These are phyloP conservation scores for Agrochola litura DNA, from an alignment of 2,888 invertebrate species.

Conservation along the genomic window DNA sequence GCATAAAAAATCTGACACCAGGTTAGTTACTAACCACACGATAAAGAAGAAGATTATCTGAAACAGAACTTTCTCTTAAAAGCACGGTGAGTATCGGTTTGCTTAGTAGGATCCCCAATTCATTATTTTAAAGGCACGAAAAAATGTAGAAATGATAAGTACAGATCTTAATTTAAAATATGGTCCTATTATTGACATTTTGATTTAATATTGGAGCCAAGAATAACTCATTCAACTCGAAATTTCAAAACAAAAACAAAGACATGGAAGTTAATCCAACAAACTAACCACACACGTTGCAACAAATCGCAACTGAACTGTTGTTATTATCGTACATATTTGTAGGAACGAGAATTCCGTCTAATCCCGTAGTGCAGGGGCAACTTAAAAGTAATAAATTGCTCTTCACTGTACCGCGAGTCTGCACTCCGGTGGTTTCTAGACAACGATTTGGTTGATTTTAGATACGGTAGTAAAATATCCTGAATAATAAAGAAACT, in stretches of 20 bases:
- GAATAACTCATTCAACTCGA: neutral
- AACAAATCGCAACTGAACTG: slow-evolving; percentile 41
- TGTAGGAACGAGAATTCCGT: slow-evolving; percentile 61
- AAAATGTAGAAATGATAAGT: neutral
- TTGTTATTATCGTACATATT: slow-evolving; percentile 59
- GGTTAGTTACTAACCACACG: no score
- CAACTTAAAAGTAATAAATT: slow-evolving; percentile 80
- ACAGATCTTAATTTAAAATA: no score
- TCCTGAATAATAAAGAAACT: neutral
- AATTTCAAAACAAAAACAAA: slow-evolving; percentile 11
- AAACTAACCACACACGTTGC: slow-evolving; percentile 35
- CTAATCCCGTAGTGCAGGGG: slow-evolving; percentile 69
- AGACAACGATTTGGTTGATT: slow-evolving; percentile 13
- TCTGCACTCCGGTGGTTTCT: slow-evolving; percentile 73
- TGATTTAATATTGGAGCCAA: no score
- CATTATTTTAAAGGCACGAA: neutral
- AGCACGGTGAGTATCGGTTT: neutral
- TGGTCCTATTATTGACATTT: neutral
- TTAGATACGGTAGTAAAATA: slow-evolving; percentile 46
- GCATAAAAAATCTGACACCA: no score
- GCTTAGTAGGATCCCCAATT: neutral
- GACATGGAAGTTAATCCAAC: slow-evolving; percentile 29
- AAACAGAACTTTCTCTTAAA: neutral
- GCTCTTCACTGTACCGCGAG: slow-evolving; percentile 76
- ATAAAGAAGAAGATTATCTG: no score